Evolutionary conservation across 92 coral and sea anemone genomes (phyloP).

Genomic region (Zoanthus solanderi): DNA sequence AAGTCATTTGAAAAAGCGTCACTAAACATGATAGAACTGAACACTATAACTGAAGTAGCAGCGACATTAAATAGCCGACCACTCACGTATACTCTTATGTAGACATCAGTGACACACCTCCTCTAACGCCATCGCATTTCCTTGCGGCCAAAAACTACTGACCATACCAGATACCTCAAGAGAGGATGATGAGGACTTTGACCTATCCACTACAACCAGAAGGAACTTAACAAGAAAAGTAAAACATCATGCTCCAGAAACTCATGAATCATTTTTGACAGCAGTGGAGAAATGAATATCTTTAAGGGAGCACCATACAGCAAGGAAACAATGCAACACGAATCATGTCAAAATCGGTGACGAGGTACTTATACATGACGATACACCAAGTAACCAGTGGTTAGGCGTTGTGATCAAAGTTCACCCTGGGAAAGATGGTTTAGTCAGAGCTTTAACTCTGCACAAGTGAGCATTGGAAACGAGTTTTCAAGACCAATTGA

Average conservation of each 20-base stretch:
- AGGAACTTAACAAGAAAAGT: background rate
- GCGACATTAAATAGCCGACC: conserved; percentile 23
- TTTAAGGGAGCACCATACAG: background rate
- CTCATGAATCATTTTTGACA: background rate
- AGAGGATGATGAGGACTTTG: background rate
- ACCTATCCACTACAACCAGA: background rate
- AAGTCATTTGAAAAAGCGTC: conserved; percentile 20
- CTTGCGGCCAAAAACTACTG: background rate
- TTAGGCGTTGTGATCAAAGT: conserved; percentile 22
- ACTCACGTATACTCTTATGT: background rate
- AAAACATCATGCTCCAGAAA: background rate
- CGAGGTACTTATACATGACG: conserved; percentile 31
- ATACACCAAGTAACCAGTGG: conserved; percentile 40
- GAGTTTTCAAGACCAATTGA: conserved; percentile 43
- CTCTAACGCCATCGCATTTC: conserved; percentile 33
- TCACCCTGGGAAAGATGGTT: conserved; percentile 38
- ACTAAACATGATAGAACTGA: conserved; percentile 9
- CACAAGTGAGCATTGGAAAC: background rate
- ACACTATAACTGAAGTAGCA: conserved; percentile 25
- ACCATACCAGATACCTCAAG: background rate
- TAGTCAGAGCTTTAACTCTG: conserved; percentile 22
- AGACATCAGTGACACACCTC: conserved; percentile 30
- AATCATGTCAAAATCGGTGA: background rate
- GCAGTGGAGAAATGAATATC: conserved; percentile 4
- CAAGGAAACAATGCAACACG: conserved; percentile 15